phyloP scores from a whole-genome alignment of 2,113 vertebrate genomes.

The Pristiophorus japonicus region DNA sequence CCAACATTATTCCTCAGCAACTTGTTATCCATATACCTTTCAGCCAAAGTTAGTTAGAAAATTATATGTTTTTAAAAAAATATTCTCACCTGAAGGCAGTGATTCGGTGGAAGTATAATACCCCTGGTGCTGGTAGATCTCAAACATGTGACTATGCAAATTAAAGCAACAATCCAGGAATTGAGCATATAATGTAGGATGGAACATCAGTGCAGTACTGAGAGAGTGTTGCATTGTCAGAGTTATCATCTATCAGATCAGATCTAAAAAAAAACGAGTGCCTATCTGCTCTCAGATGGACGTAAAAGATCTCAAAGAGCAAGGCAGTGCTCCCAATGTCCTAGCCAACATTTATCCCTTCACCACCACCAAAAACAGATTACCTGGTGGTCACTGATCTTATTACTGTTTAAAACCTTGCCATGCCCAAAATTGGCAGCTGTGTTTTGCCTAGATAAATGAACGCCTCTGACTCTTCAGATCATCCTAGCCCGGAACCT shows the following conservation, averaged over 20 bases:
- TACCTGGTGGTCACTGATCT: no score
- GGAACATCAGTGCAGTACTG: background rate
- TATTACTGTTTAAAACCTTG: no score
- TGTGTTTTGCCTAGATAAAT: no score
- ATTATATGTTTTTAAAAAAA: background rate
- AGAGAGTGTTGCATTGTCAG: background rate
- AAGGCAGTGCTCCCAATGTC: no score
- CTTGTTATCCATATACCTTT: background rate
- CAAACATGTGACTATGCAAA: background rate
- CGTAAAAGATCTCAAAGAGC: no score
- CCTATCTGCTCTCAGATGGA: no score
- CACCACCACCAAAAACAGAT: no score
- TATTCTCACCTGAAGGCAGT: background rate
- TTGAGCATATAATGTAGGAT: background rate
- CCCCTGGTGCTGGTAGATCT: background rate
- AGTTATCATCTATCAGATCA: background rate
- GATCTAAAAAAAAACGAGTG: background rate
- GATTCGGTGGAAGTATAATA: background rate
- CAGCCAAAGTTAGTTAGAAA: background rate
- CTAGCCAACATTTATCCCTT: no score
- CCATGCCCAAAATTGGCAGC: no score
- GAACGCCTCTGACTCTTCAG: no score
- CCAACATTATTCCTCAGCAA: background rate
- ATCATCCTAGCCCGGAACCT: no score
- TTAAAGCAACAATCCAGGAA: background rate